phyloP scores from a whole-genome alignment of 2,113 vertebrate species.

The Murina feae region DNA sequence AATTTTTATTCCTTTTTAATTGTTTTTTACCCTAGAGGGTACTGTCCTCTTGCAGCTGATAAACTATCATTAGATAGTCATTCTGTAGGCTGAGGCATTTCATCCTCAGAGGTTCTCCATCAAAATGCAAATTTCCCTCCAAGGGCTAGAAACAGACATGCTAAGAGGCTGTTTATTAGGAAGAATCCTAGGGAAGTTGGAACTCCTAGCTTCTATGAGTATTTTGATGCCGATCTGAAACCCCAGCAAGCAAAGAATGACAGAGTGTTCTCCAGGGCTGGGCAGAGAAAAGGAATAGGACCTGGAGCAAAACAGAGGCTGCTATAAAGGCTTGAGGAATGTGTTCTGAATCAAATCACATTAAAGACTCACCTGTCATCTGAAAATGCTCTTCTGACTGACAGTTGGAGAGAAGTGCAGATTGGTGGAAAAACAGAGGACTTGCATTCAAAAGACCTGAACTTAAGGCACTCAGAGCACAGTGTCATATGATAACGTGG shows the following conservation, averaged over 20 bases:
- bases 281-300: not conserved
- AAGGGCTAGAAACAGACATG: not conserved
- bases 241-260: conserved; percentile 4
- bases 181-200: conserved; percentile 1
- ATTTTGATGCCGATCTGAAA: conserved; percentile 37
- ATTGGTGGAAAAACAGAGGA: not conserved
- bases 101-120: conserved; percentile 40
- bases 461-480: not conserved
- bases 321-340: not conserved
- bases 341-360: not conserved
- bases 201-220: not conserved
- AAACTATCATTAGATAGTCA: not conserved
- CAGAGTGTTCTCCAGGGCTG: not conserved
- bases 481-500: not conserved
- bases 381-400: conserved; percentile 12
- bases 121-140: conserved; percentile 53
- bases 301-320: conserved; percentile 15
- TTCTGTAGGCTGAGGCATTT: not conserved
- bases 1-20: not conserved
- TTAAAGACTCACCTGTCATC: conserved; percentile 43
- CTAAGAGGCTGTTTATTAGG: conserved; percentile 31
- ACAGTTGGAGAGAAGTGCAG: not conserved
- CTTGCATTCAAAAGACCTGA: not conserved
- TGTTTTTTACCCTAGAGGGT: not conserved
- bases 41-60: not conserved